These are phyloP conservation scores for Auanema sp. DNA, from an alignment of 2,888 invertebrate genomes.

Conservation along the genomic window DNA sequence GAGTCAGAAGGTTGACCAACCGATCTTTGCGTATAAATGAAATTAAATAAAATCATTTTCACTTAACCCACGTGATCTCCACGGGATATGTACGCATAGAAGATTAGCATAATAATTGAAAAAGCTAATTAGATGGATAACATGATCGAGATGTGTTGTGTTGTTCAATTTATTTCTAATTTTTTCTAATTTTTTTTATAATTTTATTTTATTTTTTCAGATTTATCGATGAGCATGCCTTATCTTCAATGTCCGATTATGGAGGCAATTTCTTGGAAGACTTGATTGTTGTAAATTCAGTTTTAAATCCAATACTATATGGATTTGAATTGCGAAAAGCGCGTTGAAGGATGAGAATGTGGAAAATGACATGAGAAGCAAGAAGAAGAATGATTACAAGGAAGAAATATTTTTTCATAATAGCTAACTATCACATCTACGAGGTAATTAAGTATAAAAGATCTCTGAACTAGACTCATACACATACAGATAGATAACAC, in stretches of 20 bases:
- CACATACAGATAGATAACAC: too few species aligned
- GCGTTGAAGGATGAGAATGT: background rate
- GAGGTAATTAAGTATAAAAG: background rate
- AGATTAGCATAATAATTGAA: too few species aligned
- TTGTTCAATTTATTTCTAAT: background rate
- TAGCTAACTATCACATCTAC: background rate
- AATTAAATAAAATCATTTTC: too few species aligned
- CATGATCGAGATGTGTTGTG: too few species aligned
- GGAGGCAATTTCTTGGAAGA: slow-evolving; percentile 51
- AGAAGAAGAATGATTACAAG: slow-evolving; percentile 1
- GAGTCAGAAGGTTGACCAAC: too few species aligned
- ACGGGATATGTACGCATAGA: too few species aligned
- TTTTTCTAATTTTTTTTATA: too few species aligned
- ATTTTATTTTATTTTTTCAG: slow-evolving; percentile 18
- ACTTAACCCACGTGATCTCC: too few species aligned
- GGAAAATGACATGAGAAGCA: background rate
- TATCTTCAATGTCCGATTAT: slow-evolving; percentile 23
- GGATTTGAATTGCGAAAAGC: slow-evolving; percentile 15
- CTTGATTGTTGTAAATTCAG: slow-evolving; percentile 53
- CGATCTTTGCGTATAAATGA: too few species aligned
- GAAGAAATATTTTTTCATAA: background rate
- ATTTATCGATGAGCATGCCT: slow-evolving; percentile 33
- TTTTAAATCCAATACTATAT: slow-evolving; percentile 59
- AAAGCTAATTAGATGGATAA: too few species aligned
- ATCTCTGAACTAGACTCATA: background rate